These are phyloP conservation scores for Indicator indicator DNA, from an alignment of 2,113 vertebrate species.

Conservation along the genomic window DNA sequence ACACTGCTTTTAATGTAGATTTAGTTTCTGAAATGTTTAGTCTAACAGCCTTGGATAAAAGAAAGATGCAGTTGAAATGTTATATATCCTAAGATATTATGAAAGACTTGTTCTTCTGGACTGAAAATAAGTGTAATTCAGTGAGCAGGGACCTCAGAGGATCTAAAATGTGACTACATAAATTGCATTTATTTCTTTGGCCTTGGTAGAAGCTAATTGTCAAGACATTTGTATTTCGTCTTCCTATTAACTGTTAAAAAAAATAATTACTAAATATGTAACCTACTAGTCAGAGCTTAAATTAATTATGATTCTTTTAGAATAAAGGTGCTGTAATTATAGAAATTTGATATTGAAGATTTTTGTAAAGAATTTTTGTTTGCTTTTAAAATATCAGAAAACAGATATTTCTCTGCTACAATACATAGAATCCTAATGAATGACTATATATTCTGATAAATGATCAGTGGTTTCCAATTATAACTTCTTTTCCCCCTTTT, in stretches of 20 bases:
- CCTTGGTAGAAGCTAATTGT: constrained; percentile 42
- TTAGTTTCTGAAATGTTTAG: not conserved
- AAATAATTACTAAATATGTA: constrained; percentile 53
- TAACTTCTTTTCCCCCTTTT: not conserved
- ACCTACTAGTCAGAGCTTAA: constrained; percentile 13
- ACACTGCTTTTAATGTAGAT: not conserved
- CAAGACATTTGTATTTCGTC: constrained; percentile 68
- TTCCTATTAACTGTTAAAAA: constrained; percentile 53
- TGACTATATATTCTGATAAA: not conserved
- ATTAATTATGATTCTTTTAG: constrained; percentile 50
- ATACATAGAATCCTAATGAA: not conserved
- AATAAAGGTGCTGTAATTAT: constrained; percentile 68
- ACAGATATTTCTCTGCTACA: not conserved
- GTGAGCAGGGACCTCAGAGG: constrained; percentile 12
- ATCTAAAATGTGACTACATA: constrained; percentile 51
- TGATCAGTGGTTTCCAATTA: not conserved
- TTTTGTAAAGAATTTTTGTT: constrained; percentile 61
- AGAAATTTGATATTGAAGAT: constrained; percentile 65
- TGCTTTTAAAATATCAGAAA: constrained; percentile 24
- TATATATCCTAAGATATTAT: not conserved
- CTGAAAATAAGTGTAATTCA: constrained; percentile 37
- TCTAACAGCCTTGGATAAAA: not conserved
- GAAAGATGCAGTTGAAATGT: not conserved
- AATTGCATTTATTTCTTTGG: constrained; percentile 63
- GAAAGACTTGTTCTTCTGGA: constrained; percentile 36